Evolutionary conservation across 2,888 invertebrate species (phyloP), one percentile per base, ranked within the genome.

Genomic region (Eucera pruinosa): DNA sequence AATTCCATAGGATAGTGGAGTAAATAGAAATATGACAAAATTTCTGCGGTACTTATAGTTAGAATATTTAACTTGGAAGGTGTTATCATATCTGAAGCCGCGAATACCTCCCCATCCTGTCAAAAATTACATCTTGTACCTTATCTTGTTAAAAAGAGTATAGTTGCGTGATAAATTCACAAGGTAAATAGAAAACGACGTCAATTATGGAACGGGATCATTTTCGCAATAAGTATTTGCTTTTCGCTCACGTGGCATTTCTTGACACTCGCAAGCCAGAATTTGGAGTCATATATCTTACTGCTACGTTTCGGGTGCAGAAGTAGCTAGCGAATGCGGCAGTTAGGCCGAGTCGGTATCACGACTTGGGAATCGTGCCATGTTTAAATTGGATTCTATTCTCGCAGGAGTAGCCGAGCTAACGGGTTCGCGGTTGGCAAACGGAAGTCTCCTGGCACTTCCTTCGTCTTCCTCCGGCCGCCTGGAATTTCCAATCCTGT

Each of bases 321-420:
- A 54, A 76, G 73, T 71, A 68, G 64, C 48, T 54, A 58, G 60
- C 67, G 58, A 66, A 55, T 45, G 60, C 47, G 48, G 78, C 72
- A 69, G 67, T 83, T 84, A 79, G 64, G 62, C 55, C 57, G 60
- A 60, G 47, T 54, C 65, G 70, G 84, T 82, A 85, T 88, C 84
- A 81, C 72, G 84, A 87, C 85, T 83, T 84, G 80, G 84, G 84
- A 86, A 88, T 86, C 83, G 86, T 83, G 81, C 83, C 69, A 80
- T 69, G 86, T 78, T 87, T 82, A 89, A 89, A 89, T 89, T 87
- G 88, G 86, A 87, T 89, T 89, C 82, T 81, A 84, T 79, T 87
- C 86, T 82, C 81, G 78, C 62, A 79, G 85, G 84, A 80, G 71
- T 74, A 81, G 78, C 77, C 54, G 68, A 78, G 76, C 68, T 80